Evolutionary conservation across 2,113 vertebrate genomes (phyloP).

Genomic region (Malurus melanocephalus): DNA sequence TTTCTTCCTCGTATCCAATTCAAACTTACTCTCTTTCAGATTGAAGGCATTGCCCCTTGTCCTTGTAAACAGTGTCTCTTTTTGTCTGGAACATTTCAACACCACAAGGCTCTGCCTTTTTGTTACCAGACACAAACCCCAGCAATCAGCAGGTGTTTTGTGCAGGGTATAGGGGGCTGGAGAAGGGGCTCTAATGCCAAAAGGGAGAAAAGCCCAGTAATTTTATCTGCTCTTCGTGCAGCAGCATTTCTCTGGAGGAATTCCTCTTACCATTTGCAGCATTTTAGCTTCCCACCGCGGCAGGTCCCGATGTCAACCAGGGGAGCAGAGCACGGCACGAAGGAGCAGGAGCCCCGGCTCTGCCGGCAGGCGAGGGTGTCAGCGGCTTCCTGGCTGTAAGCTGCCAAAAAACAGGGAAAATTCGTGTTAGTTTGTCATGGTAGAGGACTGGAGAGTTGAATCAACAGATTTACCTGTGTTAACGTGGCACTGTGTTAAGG

Average conservation of each 20-base stretch:
- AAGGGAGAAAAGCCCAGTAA: neutral
- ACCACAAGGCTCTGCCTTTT: neutral
- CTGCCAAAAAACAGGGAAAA: neutral
- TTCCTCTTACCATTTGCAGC: conserved; percentile 44
- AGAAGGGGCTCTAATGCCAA: neutral
- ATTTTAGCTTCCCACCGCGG: conserved; percentile 13
- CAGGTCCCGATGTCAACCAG: conserved; percentile 30
- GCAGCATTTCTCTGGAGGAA: neutral
- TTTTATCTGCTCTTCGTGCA: neutral
- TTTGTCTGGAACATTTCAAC: neutral
- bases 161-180: neutral
- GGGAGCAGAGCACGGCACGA: neutral
- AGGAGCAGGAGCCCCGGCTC: conserved; percentile 6
- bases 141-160: neutral
- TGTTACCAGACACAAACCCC: neutral
- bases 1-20: neutral
- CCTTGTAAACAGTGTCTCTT: neutral
- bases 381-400: neutral
- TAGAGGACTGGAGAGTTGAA: neutral
- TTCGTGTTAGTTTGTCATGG: neutral
- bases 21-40: neutral
- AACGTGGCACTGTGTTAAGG: accelerated
- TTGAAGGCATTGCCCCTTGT: neutral
- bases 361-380: conserved; percentile 1
- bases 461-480: neutral